Evolutionary conservation across 2,888 invertebrate species (phyloP), one percentile per base, ranked within the genome.

Genomic region (Aporophyla nigra): DNA sequence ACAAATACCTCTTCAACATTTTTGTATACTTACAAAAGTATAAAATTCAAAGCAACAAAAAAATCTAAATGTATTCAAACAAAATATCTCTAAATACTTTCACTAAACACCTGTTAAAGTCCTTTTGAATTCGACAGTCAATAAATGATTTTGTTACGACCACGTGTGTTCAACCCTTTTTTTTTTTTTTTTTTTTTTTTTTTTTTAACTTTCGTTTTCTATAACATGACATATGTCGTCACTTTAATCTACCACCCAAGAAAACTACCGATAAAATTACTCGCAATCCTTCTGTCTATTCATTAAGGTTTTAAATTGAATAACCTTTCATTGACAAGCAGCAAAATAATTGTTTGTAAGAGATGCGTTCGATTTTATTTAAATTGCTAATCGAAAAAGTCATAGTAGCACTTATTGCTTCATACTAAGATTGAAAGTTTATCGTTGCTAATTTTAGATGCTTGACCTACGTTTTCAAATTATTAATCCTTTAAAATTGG

Each of bases 161-260:
- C 75, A 76, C 71, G 76, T 76, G 76, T 79, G 65, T 53, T 19
- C 56, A 49, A 73, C 62, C 79, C 78, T 79, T n/a, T n/a, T n/a
- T n/a, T n/a, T n/a, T n/a, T n/a, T n/a, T n/a, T n/a, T n/a, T n/a
- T n/a, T n/a, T n/a, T n/a, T n/a, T n/a, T n/a, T n/a, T n/a, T n/a
- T n/a, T n/a, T n/a, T n/a, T n/a, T 80, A 66, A 78, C 80, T 88
- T 85, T 87, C 76, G n/a, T 67, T 88, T 87, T 87, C 87, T 80
- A 5, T 53, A 56, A 74, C 62, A 66, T 85, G 85, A 80, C 87
- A 87, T 87, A 79, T 85, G 88, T 83, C 80, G 51, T 77, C 86
- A 87, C 83, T 74, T 59, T 33, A 59, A 5, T 21, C 21, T 68
- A 59, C 73, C 43, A 58, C 61, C 24, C 27, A 24, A 71, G 76